Conservation (phyloP, 2,797 vertebrate species). For the Esox lucius region DNA sequence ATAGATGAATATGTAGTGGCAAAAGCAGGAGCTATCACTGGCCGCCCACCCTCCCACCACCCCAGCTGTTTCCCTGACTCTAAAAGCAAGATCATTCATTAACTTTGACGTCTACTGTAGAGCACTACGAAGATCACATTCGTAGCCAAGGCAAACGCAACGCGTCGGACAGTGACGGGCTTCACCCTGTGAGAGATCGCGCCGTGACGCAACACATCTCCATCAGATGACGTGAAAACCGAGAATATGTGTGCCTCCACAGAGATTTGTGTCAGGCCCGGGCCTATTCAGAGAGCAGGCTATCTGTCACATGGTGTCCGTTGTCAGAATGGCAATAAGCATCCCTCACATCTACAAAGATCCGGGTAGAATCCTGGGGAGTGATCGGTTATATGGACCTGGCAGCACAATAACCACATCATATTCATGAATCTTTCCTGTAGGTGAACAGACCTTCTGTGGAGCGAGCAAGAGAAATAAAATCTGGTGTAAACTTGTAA, state of each 20-base stretch:
- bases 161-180: conserved; percentile 24
- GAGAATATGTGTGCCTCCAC: neutral
- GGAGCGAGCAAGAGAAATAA: conserved; percentile 12
- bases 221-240: neutral
- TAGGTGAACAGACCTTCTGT: neutral
- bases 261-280: neutral
- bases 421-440: neutral
- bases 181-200: neutral
- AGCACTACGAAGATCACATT: conserved; percentile 39
- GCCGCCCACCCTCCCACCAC: conserved; percentile 7
- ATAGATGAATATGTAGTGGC: conserved; percentile 22
- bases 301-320: neutral
- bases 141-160: conserved; percentile 21
- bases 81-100: conserved; percentile 31
- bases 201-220: neutral
- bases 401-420: neutral
- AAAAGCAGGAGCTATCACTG: conserved; percentile 18
- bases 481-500: conserved; percentile 49
- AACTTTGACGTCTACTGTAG: conserved; percentile 42
- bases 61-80: conserved; percentile 5
- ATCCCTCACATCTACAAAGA: neutral
- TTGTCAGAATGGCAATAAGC: neutral
- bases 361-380: neutral
- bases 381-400: neutral
- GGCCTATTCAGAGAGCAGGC: neutral